Base-by-base conservation (phyloP, 1,140 invertebrate species). In the Drosophila truncata region DNA sequence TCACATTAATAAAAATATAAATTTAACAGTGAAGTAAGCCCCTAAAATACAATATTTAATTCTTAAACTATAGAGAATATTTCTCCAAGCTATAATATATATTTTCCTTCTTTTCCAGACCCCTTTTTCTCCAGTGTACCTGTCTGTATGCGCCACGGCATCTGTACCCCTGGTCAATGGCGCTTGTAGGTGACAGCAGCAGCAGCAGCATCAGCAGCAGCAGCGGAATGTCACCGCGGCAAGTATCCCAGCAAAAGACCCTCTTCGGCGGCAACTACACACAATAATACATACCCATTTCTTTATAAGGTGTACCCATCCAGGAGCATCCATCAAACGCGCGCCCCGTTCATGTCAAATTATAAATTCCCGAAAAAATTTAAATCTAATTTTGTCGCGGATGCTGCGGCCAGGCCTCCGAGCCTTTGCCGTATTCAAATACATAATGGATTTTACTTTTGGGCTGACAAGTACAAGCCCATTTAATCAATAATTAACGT, bases 401-500 rank as follows among this genome's bases (percentile, higher is more conserved):
- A 29, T 27, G 7, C 46, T 63, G 18, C 47, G 67, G 27, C 58
- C 25, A 9, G 47, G 46, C n/a, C n/a, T n/a, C 25, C 2, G 25
- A 27, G 18, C 27, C 20, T 16, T 35, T 2, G 31, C 31, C 7
- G 65, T 85, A 91, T 88, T 90, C 85, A 90, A 83, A 84, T 84
- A 73, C 49, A 60, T 88, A 90, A 90, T 91, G 86, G 85, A 90
- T 90, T 82, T 72, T 70, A 67, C 71, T 76, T 81, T 57, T 18
- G 52, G 62, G 76, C 59, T 88, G 85, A 90, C 86, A 90, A 90
- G 85, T 85, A 90, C 85, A 90, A 91, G 86, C 85, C 86, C 81
- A 85, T 90, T 90, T 90, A 90, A 90, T 90, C 85, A 90, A 90
- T 90, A 91, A 90, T 90, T 90, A 90, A 91, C 85, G 71, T 90